These are phyloP conservation scores for Drosophila peninsularis DNA, from an alignment of 2,888 invertebrate genomes.

Conservation along the genomic window DNA sequence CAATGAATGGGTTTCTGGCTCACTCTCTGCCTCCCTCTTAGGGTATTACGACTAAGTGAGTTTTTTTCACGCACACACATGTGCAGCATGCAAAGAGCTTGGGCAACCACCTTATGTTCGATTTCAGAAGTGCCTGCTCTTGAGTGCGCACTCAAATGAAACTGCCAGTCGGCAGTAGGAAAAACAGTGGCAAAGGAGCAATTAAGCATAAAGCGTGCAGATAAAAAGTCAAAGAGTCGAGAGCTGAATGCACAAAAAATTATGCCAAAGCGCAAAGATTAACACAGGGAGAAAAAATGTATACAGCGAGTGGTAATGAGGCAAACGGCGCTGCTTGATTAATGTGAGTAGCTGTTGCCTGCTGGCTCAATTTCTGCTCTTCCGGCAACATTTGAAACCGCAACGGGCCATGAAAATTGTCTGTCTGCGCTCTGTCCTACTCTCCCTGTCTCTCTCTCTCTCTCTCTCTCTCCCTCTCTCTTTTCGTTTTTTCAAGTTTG, in stretches of 20 bases:
- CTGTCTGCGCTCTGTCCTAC: constrained; percentile 14
- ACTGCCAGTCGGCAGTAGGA: constrained; percentile 22
- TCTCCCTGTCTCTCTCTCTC: not conserved
- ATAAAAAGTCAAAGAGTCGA: constrained; percentile 65
- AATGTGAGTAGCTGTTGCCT: constrained; percentile 45
- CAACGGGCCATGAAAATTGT: constrained; percentile 55
- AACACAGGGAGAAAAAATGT: constrained; percentile 22
- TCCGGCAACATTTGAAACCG: constrained; percentile 38
- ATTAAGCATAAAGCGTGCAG: constrained; percentile 67
- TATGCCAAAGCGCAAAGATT: constrained; percentile 38
- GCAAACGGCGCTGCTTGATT: constrained; percentile 51
- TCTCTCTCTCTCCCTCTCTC: not conserved
- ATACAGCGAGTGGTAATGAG: constrained; percentile 44
- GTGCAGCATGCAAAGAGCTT: constrained; percentile 39
- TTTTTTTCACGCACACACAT: constrained; percentile 22
- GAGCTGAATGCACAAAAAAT: constrained; percentile 31
- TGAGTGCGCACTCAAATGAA: constrained; percentile 37
- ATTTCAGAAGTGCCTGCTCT: constrained; percentile 45
- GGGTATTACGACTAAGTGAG: constrained; percentile 33
- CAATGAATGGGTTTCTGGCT: constrained; percentile 6
- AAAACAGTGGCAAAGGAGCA: constrained; percentile 57
- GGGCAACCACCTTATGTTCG: constrained; percentile 54
- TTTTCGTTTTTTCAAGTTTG: constrained; percentile 53
- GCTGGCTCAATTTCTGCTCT: not conserved
- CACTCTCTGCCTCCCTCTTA: constrained; percentile 10